A percentile compares a stretch with the other conserved stretches of the same genome.
These are phyloP conservation scores for Polymixis flavicincta DNA, from an alignment of 2,888 invertebrate genomes.

Conservation along the genomic window DNA sequence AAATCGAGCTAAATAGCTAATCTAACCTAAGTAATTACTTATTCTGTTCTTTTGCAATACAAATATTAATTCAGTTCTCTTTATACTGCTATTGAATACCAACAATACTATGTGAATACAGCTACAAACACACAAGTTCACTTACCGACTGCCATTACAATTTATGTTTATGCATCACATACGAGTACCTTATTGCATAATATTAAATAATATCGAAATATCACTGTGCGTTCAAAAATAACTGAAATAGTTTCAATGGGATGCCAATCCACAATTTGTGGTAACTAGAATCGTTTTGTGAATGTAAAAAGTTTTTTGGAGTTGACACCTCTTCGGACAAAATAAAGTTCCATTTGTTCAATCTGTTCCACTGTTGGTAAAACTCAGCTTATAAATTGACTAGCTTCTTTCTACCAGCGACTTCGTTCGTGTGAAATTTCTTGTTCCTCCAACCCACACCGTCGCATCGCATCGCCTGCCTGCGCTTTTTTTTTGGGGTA, in stretches of 20 bases:
- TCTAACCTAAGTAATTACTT: background rate
- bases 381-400: too few relatives aligned
- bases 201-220: constrained; percentile 12
- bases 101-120: too few relatives aligned
- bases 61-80: background rate
- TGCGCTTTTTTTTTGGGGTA: too few relatives aligned
- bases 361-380: background rate
- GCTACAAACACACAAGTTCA: constrained; percentile 7
- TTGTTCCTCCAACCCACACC: too few relatives aligned
- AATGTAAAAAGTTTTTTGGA: background rate
- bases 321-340: background rate
- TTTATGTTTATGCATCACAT: constrained; percentile 2
- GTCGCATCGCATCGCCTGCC: too few relatives aligned
- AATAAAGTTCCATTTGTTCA: background rate
- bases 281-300: background rate
- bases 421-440: too few relatives aligned
- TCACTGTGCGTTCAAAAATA: background rate
- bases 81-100: background rate
- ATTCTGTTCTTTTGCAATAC: background rate
- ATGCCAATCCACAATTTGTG: background rate
- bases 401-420: too few relatives aligned
- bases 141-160: background rate
- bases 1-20: too few relatives aligned
- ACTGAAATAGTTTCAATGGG: constrained; percentile 8
- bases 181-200: background rate